A percentile compares a stretch with the other conserved stretches of the same genome.
Conservation (phyloP, 2,888 invertebrate genomes). For the Hypomecis atomaria region DNA sequence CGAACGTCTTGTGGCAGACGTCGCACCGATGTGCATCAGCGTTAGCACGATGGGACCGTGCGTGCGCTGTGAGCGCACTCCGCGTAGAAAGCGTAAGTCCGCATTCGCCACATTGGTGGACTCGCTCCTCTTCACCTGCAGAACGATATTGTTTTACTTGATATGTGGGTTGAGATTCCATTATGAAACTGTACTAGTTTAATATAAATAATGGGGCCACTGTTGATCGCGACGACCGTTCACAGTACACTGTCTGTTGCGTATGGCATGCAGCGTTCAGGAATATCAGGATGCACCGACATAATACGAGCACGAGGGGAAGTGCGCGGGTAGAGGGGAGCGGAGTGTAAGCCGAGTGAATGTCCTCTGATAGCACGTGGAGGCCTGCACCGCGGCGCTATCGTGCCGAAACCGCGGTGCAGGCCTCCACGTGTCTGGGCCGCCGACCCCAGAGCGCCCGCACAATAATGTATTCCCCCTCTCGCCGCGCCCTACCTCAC, state of each 20-base stretch:
- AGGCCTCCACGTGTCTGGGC: slow-evolving; percentile 81
- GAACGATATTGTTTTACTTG: slow-evolving; percentile 63
- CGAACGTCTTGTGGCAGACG: slow-evolving; percentile 95
- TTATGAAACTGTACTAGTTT: slow-evolving; percentile 46
- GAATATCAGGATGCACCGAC: slow-evolving; percentile 79
- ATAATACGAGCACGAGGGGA: slow-evolving; percentile 66
- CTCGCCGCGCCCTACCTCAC: slow-evolving; percentile 49
- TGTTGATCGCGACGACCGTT: slow-evolving; percentile 64
- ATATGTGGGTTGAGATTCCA: slow-evolving; percentile 57
- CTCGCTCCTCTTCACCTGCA: slow-evolving; percentile 82
- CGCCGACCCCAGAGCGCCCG: slow-evolving; percentile 63
- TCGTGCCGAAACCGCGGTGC: slow-evolving; percentile 71
- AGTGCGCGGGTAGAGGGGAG: slow-evolving; percentile 57
- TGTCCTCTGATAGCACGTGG: slow-evolving; percentile 77
- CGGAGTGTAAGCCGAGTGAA: slow-evolving; percentile 65
- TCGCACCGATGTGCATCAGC: slow-evolving; percentile 94
- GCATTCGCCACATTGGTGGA: slow-evolving; percentile 87
- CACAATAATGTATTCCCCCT: slow-evolving; percentile 52
- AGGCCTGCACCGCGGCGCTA: slow-evolving; percentile 79
- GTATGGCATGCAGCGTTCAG: slow-evolving; percentile 77
- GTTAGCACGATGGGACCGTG: slow-evolving; percentile 73
- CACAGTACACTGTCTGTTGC: slow-evolving; percentile 76
- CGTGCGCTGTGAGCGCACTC: slow-evolving; percentile 90
- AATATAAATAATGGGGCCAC: slow-evolving; percentile 41
- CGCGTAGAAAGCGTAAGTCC: slow-evolving; percentile 90